A percentile compares a stretch with the other conserved stretches of the same genome.
These are phyloP conservation scores for Leptogaster cylindrica DNA, from an alignment of 2,888 invertebrate genomes.

Conservation along the genomic window DNA sequence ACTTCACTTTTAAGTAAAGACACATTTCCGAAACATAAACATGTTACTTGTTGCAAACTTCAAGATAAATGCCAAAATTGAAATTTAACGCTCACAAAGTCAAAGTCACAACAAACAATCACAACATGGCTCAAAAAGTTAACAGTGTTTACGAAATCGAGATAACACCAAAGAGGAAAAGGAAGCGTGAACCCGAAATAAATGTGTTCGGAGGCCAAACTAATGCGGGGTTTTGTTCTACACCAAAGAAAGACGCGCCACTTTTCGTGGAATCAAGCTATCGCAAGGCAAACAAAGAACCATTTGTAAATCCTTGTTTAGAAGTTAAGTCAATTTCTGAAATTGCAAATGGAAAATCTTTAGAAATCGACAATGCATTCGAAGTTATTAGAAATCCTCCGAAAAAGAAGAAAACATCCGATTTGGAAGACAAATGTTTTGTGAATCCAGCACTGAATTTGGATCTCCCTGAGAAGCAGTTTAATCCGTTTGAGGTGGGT, in stretches of 20 bases:
- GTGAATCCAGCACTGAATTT: slow-evolving; percentile 60
- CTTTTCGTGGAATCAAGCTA: slow-evolving; percentile 51
- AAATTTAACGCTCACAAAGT: too few relatives aligned
- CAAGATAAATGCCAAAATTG: too few relatives aligned
- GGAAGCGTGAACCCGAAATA: slow-evolving; percentile 55
- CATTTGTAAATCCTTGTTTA: slow-evolving; percentile 51
- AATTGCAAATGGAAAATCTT: slow-evolving; percentile 47
- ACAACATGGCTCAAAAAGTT: too few relatives aligned
- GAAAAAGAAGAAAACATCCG: slow-evolving; percentile 58
- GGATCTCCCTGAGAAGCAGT: slow-evolving; percentile 58
- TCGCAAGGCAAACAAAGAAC: slow-evolving; percentile 48
- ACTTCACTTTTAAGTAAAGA: too few relatives aligned
- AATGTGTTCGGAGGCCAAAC: slow-evolving; percentile 45
- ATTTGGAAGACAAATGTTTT: slow-evolving; percentile 55
- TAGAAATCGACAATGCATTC: slow-evolving; percentile 54
- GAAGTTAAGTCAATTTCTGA: slow-evolving; percentile 59
- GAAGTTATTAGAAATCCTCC: slow-evolving; percentile 60
- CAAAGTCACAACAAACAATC: too few relatives aligned
- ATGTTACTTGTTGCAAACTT: too few relatives aligned
- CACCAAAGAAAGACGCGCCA: slow-evolving; percentile 55
- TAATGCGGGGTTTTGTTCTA: slow-evolving; percentile 59
- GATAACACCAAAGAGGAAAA: slow-evolving; percentile 55
- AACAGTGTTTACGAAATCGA: slow-evolving; percentile 47
- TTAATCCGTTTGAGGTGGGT: slow-evolving; percentile 61
- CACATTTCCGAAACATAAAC: too few relatives aligned